Percentiles rank a stretch among this genome's conserved stretches.
These are phyloP conservation scores for Endotricha flammealis DNA, from an alignment of 2,888 invertebrate species.

Conservation along the genomic window DNA sequence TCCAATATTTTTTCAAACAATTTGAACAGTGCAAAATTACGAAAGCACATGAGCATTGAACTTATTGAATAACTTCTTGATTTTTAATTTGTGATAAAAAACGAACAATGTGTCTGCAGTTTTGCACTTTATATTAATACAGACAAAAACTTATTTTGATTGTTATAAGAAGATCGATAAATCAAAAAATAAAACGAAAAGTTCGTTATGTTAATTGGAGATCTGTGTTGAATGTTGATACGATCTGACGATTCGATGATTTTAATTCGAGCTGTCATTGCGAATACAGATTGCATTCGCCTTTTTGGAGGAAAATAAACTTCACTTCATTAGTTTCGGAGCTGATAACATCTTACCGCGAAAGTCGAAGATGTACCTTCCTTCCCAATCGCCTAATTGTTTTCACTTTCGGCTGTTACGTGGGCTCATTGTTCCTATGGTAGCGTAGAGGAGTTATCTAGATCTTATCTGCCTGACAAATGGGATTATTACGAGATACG, in stretches of 20 bases:
- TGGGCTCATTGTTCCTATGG: conserved; percentile 50
- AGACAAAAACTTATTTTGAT: background rate
- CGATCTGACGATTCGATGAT: conserved; percentile 33
- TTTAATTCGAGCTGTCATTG: conserved; percentile 33
- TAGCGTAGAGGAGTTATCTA: conserved; percentile 30
- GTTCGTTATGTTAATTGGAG: conserved; percentile 33
- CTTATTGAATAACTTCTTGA: too few species aligned
- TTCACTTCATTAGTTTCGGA: conserved; percentile 25
- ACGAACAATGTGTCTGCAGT: background rate
- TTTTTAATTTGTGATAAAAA: too few species aligned
- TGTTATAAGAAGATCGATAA: background rate
- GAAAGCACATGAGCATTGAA: too few species aligned
- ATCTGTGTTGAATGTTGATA: conserved; percentile 29
- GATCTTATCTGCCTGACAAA: conserved; percentile 65
- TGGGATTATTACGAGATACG: conserved; percentile 55
- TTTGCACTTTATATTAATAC: background rate
- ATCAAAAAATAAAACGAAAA: conserved; percentile 20
- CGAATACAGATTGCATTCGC: conserved; percentile 9
- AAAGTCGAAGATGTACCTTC: conserved; percentile 42
- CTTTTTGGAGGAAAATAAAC: conserved; percentile 12
- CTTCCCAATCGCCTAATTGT: conserved; percentile 59
- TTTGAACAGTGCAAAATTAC: too few species aligned
- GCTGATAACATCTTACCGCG: conserved; percentile 32
- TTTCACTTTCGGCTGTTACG: conserved; percentile 65
- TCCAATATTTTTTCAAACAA: too few species aligned